Evolutionary conservation across 2,888 invertebrate genomes (phyloP), one percentile per base, ranked within the genome.

Genomic region (Caenorhabditis wallacei): DNA sequence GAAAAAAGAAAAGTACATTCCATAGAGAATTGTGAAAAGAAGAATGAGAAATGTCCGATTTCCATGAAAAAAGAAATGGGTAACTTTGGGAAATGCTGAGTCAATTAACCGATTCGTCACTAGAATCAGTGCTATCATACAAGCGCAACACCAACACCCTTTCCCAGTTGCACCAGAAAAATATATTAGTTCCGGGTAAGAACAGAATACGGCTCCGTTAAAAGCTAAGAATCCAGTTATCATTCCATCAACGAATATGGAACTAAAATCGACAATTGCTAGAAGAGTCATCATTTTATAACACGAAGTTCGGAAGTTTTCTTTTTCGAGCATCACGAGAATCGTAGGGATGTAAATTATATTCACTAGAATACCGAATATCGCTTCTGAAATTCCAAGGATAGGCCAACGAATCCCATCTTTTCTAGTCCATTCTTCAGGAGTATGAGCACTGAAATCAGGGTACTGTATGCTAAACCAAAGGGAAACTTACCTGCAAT

Each of bases 211-310:
- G 37, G 76, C 80, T 24, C 85, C 85, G n/a, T 81, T 54, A 37
- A 82, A 64, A 5, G 75, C 54, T 10, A 85, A 40, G 24, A 78
- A 43, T 20, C 85, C 84, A 20, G 40, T 83, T 13, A 54, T 48
- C 16, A 84, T 48, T 1, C 79, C 75, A 56, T 84, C 78, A 0
- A 84, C 46, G 4, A 64, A 46, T 3, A 76, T 76, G 3, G 76
- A 71, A 16, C 57, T 57, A 43, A 85, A 56, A 43, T 84, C 84
- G 5, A 85, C 72, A 13, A 82, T 51, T 1, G 81, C 85, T 13
- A 85, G 53, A 11, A 76, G 69, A 35, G 80, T 59, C 85, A 85
- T 85, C 37, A 85, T 84, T 72, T 83, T 82, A 64, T 79, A 85
- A 78, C 85, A 85, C 0, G 85, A 82, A 13, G 79, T 79, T 26